A percentile compares a stretch with the other conserved stretches of the same genome.
Conservation (phyloP, 2,113 vertebrate genomes). For the Ammodytes marinus region DNA sequence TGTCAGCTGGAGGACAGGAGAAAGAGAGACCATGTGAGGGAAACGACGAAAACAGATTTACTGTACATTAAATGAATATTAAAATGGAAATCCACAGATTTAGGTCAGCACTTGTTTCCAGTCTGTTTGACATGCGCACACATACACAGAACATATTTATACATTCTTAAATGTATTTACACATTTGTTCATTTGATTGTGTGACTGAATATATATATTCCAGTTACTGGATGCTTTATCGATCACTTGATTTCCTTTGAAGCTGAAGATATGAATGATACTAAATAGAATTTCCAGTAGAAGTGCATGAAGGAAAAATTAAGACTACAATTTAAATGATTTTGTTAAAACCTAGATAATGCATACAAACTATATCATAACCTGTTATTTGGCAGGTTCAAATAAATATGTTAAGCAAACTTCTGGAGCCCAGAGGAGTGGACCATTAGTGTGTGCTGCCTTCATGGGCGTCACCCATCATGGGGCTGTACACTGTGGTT, state of each 20-base stretch:
- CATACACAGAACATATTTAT: too few relatives aligned
- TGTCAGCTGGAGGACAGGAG: conserved; percentile 79
- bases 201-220: background rate
- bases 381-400: background rate
- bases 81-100: too few relatives aligned
- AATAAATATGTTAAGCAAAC: background rate
- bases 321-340: background rate
- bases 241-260: background rate
- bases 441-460: background rate
- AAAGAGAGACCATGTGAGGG: background rate
- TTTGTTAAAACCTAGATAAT: background rate
- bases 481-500: background rate
- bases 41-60: background rate
- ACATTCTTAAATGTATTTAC: too few relatives aligned
- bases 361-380: background rate
- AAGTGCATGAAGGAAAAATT: background rate
- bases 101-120: too few relatives aligned
- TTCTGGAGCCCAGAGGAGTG: background rate
- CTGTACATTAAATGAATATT: too few relatives aligned
- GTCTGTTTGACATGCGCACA: too few relatives aligned
- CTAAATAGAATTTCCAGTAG: background rate
- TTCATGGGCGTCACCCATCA: background rate
- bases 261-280: background rate
- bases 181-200: too few relatives aligned
- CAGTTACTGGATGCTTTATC: background rate